Base-by-base conservation (phyloP, 2,113 vertebrate species). In the Elgaria multicarinata region DNA sequence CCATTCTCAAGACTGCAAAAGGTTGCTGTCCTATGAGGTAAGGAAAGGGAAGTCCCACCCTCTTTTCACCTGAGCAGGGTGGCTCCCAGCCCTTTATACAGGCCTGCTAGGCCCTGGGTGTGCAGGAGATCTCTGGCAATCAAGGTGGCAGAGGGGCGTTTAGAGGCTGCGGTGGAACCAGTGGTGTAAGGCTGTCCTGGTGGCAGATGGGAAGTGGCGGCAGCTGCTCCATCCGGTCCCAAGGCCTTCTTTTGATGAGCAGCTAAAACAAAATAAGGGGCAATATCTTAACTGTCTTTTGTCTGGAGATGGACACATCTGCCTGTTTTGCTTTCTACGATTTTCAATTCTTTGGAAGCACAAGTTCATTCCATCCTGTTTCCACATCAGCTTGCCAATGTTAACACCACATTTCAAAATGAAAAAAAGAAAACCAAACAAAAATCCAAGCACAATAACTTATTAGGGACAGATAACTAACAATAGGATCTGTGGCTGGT, bases 11-110 rank as follows among this genome's bases (percentile, higher is more conserved):
- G 33, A n/a, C 16, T 33, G 20, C 26, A 20, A 84, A 58, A 44
- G 22, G 55, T 84, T 66, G n/a, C 8, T 26, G 31, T 36, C 42
- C 36, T 31, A 80, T 9, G 78, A 55, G 13, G 18, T 39, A 42
- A 14, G 36, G 28, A 69, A 85, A n/a, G 7, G 46, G 46, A 55
- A 4, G 26, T 39, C 36, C 66, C 62, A 53, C 39, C 33, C 39
- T 2, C 39, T 86, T 20, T 81, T 96, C 64, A 98, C 98, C 98
- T 98, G 94, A 98, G 96, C 88, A 98, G 94, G 0, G 98, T 98
- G 89, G 96, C 98, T 39, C 98, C 97, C 39, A 97, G 96, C 8
- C 98, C 98, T 42, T 93, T 97, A 93, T 98, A 98, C 62, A 98
- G 96, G 22, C 97, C 98, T 6, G 94, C 93, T 86, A 98, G 89